Evolutionary conservation across 2,888 invertebrate species (phyloP), one percentile per base, ranked within the genome.

Genomic region (Pachliopta kotzebuea): DNA sequence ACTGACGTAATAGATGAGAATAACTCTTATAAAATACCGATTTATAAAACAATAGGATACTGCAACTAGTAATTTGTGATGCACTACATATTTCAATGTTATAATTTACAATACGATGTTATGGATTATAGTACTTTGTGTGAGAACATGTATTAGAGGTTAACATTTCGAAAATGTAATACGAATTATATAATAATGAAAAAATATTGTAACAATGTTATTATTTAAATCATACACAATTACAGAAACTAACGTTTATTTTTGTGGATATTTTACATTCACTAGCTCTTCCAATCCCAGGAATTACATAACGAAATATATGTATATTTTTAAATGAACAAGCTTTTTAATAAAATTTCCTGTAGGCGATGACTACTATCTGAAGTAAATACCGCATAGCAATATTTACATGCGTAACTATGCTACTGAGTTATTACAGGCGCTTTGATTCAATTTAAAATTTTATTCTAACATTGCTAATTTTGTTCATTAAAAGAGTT

Each of bases 1-100:
- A 37, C 7, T 53, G 60, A 65, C 42, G 60, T 45, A 56, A 61
- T 52, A 56, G 23, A 52, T 61, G 57, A 24, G 54, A 63, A 45
- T 58, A 58, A 54, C 24, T 53, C 18, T 45, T 45, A 29, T 63
- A 58, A 63, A 58, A 63, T 58, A 58, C 57, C 53, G 57, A 63
- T 63, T 45, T 26, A 20, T 14, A 26, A 14, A 53, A 53, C 52
- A 62, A 53, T 52, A 11, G 42, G 18, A 49, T 26, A 9, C 58
- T 24, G 18, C 26, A 49, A 49, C 58, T 42, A 21, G 11, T 37
- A 57, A 53, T 62, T 57, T 57, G 23, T 57, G 20, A 42, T 24
- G 31, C 56, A 31, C 26, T 53, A 26, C 26, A 58, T 26, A 54
- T 31, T 29, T 63, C 20, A 58, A 58, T 29, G 26, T 62, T 24